phyloP scores from a whole-genome alignment of 2,797 vertebrate genomes.

The Parotocinclus haroldoi region DNA sequence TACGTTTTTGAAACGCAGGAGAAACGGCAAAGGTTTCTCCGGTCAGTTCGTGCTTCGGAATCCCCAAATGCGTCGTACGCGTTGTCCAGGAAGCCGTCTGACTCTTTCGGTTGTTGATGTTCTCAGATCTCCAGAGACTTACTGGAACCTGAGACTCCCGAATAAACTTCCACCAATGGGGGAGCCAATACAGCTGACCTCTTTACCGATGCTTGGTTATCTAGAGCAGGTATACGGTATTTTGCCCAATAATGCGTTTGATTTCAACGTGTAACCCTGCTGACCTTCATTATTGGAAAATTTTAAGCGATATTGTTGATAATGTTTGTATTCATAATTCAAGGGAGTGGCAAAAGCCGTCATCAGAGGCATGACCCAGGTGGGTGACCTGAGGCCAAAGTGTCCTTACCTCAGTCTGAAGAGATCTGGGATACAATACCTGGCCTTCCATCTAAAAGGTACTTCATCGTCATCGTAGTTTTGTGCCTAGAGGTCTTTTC shows the following conservation, averaged over 20 bases:
- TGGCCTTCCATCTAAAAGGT: conserved; percentile 95
- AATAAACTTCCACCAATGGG: conserved; percentile 83
- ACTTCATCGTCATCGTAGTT: no score
- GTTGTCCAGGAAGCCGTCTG: not conserved
- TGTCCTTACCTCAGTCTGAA: conserved; percentile 84
- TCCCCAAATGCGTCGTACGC: not conserved
- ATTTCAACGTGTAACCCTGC: no score
- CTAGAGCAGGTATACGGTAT: conserved; percentile 82
- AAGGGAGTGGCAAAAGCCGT: conserved; percentile 83
- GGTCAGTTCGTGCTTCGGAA: conserved; percentile 60
- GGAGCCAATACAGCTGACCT: conserved; percentile 78
- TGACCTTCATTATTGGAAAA: not conserved
- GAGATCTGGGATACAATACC: conserved; percentile 81
- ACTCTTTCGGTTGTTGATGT: not conserved
- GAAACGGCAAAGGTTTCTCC: conserved; percentile 85
- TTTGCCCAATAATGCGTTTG: no score
- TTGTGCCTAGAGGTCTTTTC: no score
- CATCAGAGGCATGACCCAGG: conserved; percentile 90
- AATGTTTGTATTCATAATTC: conserved; percentile 7
- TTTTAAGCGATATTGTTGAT: not conserved
- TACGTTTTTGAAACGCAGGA: conserved; percentile 82
- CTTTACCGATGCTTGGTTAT: conserved; percentile 87
- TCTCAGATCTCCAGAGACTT: conserved; percentile 79
- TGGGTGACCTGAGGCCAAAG: conserved; percentile 91
- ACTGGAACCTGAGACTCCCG: conserved; percentile 85